Evolutionary conservation across 2,888 invertebrate genomes (phyloP), one percentile per base, ranked within the genome.

Genomic region (Crossocerus cetratus): DNA sequence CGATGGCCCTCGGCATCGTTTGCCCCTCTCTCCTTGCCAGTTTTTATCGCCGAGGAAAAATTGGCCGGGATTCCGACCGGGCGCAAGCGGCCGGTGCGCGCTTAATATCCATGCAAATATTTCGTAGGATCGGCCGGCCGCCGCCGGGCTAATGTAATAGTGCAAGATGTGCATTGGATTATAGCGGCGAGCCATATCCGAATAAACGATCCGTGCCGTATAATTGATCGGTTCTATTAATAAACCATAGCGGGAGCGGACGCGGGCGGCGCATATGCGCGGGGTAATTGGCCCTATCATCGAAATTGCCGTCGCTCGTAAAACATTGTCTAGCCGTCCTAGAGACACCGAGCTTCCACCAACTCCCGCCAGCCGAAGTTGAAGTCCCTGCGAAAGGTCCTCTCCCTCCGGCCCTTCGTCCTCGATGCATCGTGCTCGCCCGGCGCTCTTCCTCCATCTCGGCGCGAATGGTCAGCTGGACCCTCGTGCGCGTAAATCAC

Each of bases 401-500:
- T 68, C 72, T 77, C 66, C 66, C 72, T 72, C 77, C 72, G 57
- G 60, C 54, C 63, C 69, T 70, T 64, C 67, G 69, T 77, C 76
- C 65, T 74, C 68, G 68, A 62, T 75, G 74, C 77, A 80, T 72
- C 80, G 71, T 62, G 49, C 32, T 56, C 69, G 56, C 67, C 55
- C 65, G 53, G 64, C 72, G 59, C 45, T 45, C 49, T 49, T 49
- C 49, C 49, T 49, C 49, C 16, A 16, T 16, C 49, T 49, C 49
- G 5, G 49, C 2, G 49, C 74, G 79, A 77, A 81, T 82, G 87
- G 86, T 87, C 87, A 87, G 77, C 83, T 76, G 82, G 77, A 86
- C 86, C 86, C 87, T 84, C 74, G 72, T 67, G 71, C 77, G 82
- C 85, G 85, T 89, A 89, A 89, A 89, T 89, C 89, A 89, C 84